Evolutionary conservation across 2,113 vertebrate species (phyloP).

Genomic region (Hemichromis elongatus): DNA sequence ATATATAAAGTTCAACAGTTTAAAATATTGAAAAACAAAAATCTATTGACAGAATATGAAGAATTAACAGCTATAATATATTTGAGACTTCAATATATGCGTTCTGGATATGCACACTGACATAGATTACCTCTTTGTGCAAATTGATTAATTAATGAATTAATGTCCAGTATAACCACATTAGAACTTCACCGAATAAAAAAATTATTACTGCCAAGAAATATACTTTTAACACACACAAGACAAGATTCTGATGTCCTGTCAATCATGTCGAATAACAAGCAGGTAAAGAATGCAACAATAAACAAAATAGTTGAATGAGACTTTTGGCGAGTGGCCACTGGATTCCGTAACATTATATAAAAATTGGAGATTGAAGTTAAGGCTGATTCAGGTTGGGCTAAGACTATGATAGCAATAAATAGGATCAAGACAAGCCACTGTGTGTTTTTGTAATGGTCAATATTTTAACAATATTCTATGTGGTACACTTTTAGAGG

Average conservation of each 20-base stretch:
- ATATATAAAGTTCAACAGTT: background rate
- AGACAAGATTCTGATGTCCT: background rate
- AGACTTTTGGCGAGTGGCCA: background rate
- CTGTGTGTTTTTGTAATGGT: background rate
- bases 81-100: background rate
- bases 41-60: background rate
- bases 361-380: background rate
- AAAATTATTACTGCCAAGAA: background rate
- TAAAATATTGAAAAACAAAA: background rate
- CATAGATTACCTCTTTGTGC: background rate
- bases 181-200: background rate
- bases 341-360: background rate
- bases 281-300: background rate
- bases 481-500: background rate
- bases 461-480: background rate
- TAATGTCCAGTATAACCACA: background rate
- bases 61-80: background rate
- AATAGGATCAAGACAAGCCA: background rate
- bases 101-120: background rate
- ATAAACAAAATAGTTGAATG: background rate
- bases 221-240: background rate
- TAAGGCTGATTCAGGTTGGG: background rate
- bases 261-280: background rate
- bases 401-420: background rate
- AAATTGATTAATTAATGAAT: background rate